phyloP scores from a whole-genome alignment of 1,140 invertebrate genomes.

The Teleogryllus occipitalis region DNA sequence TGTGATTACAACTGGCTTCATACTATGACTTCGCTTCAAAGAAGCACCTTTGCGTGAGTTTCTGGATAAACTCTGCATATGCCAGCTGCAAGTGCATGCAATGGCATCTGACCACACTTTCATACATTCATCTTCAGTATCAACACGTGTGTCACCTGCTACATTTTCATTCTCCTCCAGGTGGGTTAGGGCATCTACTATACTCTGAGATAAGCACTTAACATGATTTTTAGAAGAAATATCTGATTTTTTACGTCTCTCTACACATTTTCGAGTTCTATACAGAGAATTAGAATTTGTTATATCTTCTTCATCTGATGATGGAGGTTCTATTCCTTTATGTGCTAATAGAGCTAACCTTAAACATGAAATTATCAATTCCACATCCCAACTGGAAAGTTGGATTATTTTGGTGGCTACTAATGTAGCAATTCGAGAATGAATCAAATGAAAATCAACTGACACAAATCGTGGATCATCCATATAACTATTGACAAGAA shows the following conservation, averaged over 20 bases:
- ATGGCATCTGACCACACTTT: slow-evolving; percentile 42
- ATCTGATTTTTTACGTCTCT: background rate
- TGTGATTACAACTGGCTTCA: background rate
- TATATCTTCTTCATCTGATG: slow-evolving; percentile 36
- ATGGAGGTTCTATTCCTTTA: slow-evolving; percentile 12
- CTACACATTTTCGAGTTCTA: background rate
- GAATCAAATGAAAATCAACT: slow-evolving; percentile 52
- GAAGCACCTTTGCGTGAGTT: slow-evolving; percentile 13
- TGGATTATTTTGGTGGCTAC: slow-evolving; percentile 30
- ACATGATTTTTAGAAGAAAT: slow-evolving; percentile 24
- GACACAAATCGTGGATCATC: slow-evolving; percentile 48
- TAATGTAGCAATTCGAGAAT: slow-evolving; percentile 50
- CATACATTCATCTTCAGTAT: slow-evolving; percentile 40
- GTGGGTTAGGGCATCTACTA: slow-evolving; percentile 26
- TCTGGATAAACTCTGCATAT: slow-evolving; percentile 11
- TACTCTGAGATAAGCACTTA: slow-evolving; percentile 28
- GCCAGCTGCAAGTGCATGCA: slow-evolving; percentile 38
- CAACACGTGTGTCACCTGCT: background rate
- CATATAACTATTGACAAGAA: slow-evolving; percentile 55
- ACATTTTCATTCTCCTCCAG: slow-evolving; percentile 3
- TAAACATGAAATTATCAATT: slow-evolving; percentile 13
- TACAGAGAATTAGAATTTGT: slow-evolving; percentile 31
- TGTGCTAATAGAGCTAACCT: slow-evolving; percentile 14
- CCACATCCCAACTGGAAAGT: slow-evolving; percentile 16
- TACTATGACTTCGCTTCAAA: slow-evolving; percentile 9